phyloP scores from a whole-genome alignment of 2,113 vertebrate genomes.

The Thinocorus orbignyianus region DNA sequence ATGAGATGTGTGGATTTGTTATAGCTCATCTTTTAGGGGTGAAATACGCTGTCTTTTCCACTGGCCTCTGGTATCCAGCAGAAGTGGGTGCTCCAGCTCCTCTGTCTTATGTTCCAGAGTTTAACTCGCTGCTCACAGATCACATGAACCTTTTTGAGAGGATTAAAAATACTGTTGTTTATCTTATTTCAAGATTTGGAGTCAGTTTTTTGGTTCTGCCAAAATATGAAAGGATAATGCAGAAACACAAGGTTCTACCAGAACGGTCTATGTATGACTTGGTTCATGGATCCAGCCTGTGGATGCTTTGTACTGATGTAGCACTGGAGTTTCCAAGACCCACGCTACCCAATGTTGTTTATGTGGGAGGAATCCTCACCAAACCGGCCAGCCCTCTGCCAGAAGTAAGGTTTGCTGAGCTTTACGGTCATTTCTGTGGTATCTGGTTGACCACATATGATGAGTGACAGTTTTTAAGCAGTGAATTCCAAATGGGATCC shows the following conservation, averaged over 20 bases:
- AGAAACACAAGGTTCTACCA: conserved; percentile 85
- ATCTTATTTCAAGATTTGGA: conserved; percentile 91
- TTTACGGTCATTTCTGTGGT: conserved; percentile 25
- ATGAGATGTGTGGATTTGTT: conserved; percentile 99
- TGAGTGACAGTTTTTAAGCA: not conserved
- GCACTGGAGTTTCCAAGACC: conserved; percentile 97
- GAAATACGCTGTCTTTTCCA: conserved; percentile 94
- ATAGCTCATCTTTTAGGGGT: conserved; percentile 94
- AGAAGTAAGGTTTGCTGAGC: conserved; percentile 87
- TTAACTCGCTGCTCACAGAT: conserved; percentile 97
- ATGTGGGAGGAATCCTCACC: conserved; percentile 97
- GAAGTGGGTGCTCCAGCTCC: conserved; percentile 96
- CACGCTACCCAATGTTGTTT: conserved; percentile 95
- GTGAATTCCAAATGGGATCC: not conserved
- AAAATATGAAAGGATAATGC: conserved; percentile 96
- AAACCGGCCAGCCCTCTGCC: conserved; percentile 89
- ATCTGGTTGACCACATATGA: not conserved
- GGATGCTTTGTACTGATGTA: conserved; percentile 98
- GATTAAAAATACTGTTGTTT: conserved; percentile 89
- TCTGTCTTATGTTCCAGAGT: conserved; percentile 93
- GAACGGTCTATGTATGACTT: conserved; percentile 90
- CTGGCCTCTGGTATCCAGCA: conserved; percentile 97
- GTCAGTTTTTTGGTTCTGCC: conserved; percentile 92
- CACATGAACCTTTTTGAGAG: conserved; percentile 90
- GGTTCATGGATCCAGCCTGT: conserved; percentile 92